Evolutionary conservation across 1,140 invertebrate genomes (phyloP).

Genomic region (Ectropis grisescens): DNA sequence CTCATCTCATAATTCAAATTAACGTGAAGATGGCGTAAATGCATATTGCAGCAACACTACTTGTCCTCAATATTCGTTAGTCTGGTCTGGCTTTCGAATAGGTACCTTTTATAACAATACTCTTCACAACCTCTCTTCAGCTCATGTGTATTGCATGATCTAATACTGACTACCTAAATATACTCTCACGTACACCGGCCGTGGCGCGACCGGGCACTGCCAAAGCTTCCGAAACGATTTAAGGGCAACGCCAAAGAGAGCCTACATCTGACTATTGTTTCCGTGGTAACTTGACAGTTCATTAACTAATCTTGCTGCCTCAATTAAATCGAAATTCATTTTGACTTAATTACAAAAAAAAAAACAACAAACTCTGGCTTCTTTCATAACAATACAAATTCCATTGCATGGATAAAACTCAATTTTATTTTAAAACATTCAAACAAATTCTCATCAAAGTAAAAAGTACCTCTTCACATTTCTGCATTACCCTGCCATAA

Average conservation of each 20-base stretch:
- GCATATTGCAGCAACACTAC: constrained; percentile 64
- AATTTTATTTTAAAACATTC: constrained; percentile 63
- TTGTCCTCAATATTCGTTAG: constrained; percentile 47
- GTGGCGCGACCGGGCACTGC: constrained; percentile 7
- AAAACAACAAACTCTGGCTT: constrained; percentile 63
- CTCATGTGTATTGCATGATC: constrained; percentile 40
- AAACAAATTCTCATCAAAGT: constrained; percentile 60
- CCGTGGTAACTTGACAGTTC: constrained; percentile 60
- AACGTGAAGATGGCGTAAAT: constrained; percentile 62
- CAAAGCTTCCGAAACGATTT: constrained; percentile 16
- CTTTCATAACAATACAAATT: constrained; percentile 65
- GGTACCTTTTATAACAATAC: constrained; percentile 69
- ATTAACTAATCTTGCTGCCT: constrained; percentile 60
- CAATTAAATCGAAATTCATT: constrained; percentile 49
- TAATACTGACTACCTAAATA: constrained; percentile 40
- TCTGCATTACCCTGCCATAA: constrained; percentile 67
- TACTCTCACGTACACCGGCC: constrained; percentile 10
- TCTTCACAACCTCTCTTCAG: constrained; percentile 62
- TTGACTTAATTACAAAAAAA: constrained; percentile 59
- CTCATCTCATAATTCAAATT: constrained; percentile 64
- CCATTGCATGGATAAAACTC: constrained; percentile 67
- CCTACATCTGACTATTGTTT: constrained; percentile 53
- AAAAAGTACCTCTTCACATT: constrained; percentile 66
- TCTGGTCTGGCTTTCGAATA: constrained; percentile 65
- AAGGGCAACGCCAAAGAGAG: constrained; percentile 57